Base-by-base conservation (phyloP, 2,888 invertebrate genomes). In the Oeneis ivallda region DNA sequence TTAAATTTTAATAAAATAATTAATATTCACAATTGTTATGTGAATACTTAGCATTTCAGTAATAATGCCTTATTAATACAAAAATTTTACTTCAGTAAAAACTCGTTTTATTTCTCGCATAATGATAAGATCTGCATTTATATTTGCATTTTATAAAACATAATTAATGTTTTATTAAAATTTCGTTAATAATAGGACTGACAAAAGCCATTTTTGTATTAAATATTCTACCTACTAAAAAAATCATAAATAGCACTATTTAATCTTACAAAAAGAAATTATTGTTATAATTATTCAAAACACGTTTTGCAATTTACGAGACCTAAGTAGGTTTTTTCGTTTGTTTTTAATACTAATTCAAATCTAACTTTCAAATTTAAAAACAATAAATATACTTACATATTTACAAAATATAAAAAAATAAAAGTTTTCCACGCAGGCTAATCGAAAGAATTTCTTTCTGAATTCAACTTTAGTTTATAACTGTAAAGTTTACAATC, bases 391-490 rank as follows among this genome's bases (percentile, higher is more conserved):
- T 56, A 41, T 41, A 7, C 41, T 56, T 41, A 19, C 13, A 41
- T 41, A 7, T 41, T 56, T 41, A 19, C 13, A 41, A 56, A 56
- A 13, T 56, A n/a, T n/a, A 54, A 56, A 54, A 52, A 37, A 53
- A 56, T 17, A 56, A 34, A 19, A 19, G 41, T 11, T 56, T 41
- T 41, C 41, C 13, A 56, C 39, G 41, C 49, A 10, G 37, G 32
- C 37, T 49, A 39, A 49, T 45, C 58, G n/a, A n/a, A 39, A 19
- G 2, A 3, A 13, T 5, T 13, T 11, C 45, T 26, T 34, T 58
- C 57, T 41, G 64, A 58, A 41, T 19, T 43, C 15, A 53, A 54
- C 64, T 59, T 26, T 58, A 64, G 13, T n/a, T 1, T 2, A 13
- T 15, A 37, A 8, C 0, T 2, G 49, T 47, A 63, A 39, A 26